phyloP scores from a whole-genome alignment of 1,140 invertebrate genomes.

The Grapholita molesta region DNA sequence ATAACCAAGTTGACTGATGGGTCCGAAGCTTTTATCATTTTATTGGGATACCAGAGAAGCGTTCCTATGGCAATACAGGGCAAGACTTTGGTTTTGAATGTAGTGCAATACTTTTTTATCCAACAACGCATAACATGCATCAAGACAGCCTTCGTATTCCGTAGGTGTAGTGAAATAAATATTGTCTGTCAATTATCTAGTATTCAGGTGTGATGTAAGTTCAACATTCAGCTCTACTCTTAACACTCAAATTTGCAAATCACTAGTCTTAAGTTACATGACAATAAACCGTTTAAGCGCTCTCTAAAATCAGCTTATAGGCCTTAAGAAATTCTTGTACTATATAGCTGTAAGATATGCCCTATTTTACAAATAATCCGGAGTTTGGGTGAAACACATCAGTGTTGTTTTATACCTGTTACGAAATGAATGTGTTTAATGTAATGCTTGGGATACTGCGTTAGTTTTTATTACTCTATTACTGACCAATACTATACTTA shows the following conservation, averaged over 20 bases:
- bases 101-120: too few species aligned
- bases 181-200: too few species aligned
- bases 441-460: not conserved
- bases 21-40: too few species aligned
- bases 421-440: constrained; percentile 13
- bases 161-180: too few species aligned
- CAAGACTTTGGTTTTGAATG: too few species aligned
- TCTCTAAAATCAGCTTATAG: not conserved
- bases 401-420: constrained; percentile 21
- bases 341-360: constrained; percentile 40
- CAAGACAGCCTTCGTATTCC: too few species aligned
- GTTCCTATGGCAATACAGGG: too few species aligned
- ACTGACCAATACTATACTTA: not conserved
- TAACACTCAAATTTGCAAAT: not conserved
- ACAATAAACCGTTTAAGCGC: not conserved
- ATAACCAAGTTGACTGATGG: too few species aligned
- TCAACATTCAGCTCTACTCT: not conserved
- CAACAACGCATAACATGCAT: too few species aligned
- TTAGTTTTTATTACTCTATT: too few species aligned
- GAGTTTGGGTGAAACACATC: constrained; percentile 42
- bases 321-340: constrained; percentile 35
- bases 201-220: too few species aligned
- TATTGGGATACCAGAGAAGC: too few species aligned
- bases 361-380: constrained; percentile 43
- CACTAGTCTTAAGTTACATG: not conserved